Conservation (phyloP, 2,888 invertebrate species). For the Cantharis nigra region DNA sequence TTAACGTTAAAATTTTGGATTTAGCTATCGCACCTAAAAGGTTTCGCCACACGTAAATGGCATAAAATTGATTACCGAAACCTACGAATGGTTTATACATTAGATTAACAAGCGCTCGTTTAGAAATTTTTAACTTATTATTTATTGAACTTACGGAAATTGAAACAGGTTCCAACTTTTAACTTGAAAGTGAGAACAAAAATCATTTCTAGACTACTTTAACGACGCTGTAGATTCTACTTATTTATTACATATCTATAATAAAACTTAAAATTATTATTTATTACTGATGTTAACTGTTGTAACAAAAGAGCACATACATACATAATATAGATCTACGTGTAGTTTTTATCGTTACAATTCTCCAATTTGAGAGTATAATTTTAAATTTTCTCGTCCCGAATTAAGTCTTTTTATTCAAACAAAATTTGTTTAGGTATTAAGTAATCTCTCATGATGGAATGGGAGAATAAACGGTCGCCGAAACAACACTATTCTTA, state of each 20-base stretch:
- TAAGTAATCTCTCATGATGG: background rate
- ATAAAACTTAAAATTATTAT: too few relatives aligned
- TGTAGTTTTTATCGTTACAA: background rate
- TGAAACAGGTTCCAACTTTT: too few relatives aligned
- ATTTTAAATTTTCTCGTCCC: background rate
- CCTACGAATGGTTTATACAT: background rate
- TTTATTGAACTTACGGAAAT: background rate
- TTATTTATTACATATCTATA: too few relatives aligned
- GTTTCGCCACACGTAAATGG: background rate
- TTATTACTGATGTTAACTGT: too few relatives aligned
- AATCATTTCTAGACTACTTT: too few relatives aligned
- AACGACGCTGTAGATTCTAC: too few relatives aligned
- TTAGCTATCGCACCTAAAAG: background rate
- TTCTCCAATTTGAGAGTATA: background rate
- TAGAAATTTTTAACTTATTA: too few relatives aligned
- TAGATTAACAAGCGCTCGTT: background rate
- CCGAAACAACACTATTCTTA: slow-evolving; percentile 21
- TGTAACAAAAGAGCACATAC: too few relatives aligned
- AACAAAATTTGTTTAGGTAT: background rate
- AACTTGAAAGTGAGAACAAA: too few relatives aligned
- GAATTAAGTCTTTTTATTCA: background rate
- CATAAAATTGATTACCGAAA: background rate
- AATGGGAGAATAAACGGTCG: background rate
- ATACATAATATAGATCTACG: background rate
- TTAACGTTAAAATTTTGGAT: background rate